phyloP scores from a whole-genome alignment of 2,888 invertebrate genomes.

The Polydrusus pterygomalis region DNA sequence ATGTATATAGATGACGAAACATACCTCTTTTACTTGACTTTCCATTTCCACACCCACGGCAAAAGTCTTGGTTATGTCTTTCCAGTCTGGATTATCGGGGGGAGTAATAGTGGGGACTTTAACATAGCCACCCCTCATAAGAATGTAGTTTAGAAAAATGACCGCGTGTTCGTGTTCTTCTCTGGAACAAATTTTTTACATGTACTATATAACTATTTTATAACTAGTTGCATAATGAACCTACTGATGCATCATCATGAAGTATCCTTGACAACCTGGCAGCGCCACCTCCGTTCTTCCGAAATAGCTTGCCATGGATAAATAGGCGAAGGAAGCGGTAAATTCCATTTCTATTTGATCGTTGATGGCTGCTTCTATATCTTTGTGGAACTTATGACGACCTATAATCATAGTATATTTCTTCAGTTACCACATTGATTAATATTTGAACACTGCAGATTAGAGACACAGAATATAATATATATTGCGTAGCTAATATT shows the following conservation, averaged over 20 bases:
- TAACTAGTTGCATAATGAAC: slow-evolving; percentile 3
- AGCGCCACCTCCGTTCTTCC: slow-evolving; percentile 72
- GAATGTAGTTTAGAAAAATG: slow-evolving; percentile 71
- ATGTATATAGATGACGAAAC: slow-evolving; percentile 8
- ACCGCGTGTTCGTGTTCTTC: slow-evolving; percentile 73
- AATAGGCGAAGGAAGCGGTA: slow-evolving; percentile 77
- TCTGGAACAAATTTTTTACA: slow-evolving; percentile 19
- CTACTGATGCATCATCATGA: slow-evolving; percentile 72
- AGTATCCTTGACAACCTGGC: slow-evolving; percentile 71
- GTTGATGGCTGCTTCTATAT: slow-evolving; percentile 74
- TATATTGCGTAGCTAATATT: too few species aligned
- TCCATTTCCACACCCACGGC: slow-evolving; percentile 68
- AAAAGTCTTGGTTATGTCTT: slow-evolving; percentile 70
- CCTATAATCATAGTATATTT: slow-evolving; percentile 40
- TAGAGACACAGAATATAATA: too few species aligned
- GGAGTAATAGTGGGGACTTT: slow-evolving; percentile 65
- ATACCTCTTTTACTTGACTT: slow-evolving; percentile 66
- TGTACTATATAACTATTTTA: too few species aligned
- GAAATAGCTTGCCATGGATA: slow-evolving; percentile 73
- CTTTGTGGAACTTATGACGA: slow-evolving; percentile 69
- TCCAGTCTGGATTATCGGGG: slow-evolving; percentile 69
- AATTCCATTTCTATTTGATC: slow-evolving; percentile 76
- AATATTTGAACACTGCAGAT: too few species aligned
- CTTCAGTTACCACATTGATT: too few species aligned
- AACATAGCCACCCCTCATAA: slow-evolving; percentile 72